Conservation (phyloP, 2,113 vertebrate species). For the Cinclus mexicanus region DNA sequence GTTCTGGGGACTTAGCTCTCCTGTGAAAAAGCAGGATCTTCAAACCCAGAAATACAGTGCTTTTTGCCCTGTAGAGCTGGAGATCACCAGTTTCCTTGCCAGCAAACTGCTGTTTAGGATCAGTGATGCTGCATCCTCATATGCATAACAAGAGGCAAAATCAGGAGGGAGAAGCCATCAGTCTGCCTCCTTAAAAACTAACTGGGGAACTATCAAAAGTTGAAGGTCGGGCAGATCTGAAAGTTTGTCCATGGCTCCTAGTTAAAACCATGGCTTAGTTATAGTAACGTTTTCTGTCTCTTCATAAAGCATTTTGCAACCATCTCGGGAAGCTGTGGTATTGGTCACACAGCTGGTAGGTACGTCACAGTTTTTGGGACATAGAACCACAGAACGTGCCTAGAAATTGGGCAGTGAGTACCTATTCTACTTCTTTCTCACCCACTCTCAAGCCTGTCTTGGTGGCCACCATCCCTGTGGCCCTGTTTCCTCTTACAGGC, state of each 20-base stretch:
- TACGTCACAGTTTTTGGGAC: not conserved
- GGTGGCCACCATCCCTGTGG: not conserved
- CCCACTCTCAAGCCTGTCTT: not conserved
- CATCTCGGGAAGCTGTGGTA: accelerated
- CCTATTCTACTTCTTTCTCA: not conserved
- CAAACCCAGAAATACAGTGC: not conserved
- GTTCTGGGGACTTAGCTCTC: not conserved
- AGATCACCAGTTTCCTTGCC: not conserved
- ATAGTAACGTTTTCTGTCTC: not conserved
- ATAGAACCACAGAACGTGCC: not conserved
- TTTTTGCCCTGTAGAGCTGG: not conserved
- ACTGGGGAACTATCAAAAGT: not conserved
- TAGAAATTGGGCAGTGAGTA: not conserved
- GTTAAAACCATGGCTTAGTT: not conserved
- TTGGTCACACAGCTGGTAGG: not conserved
- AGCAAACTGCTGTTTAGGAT: not conserved
- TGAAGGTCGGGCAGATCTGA: not conserved
- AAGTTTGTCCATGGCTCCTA: not conserved
- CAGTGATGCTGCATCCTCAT: not conserved
- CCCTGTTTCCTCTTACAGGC: not conserved
- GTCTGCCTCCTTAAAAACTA: not conserved
- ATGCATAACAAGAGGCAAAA: not conserved
- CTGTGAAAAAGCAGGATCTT: not conserved
- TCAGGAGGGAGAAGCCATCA: not conserved
- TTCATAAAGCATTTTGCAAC: not conserved